Percentiles rank a stretch among this genome's conserved stretches.
Conservation (phyloP, 2,113 vertebrate species). For the Phrynocephalus versicolor region DNA sequence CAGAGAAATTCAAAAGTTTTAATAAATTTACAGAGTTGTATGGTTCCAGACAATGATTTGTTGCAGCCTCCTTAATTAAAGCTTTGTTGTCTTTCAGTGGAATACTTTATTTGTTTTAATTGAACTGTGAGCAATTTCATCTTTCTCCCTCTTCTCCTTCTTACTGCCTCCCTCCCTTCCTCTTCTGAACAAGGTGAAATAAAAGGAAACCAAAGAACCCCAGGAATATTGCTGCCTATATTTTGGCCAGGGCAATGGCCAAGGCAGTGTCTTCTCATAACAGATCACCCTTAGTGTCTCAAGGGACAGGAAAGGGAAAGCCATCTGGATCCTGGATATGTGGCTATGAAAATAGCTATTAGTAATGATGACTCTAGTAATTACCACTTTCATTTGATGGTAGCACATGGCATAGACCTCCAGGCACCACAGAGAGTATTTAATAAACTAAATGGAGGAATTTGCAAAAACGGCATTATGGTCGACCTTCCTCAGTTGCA, state of each 20-base stretch:
- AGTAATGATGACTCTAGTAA: constrained; percentile 56
- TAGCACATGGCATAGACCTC: constrained; percentile 55
- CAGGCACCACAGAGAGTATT: constrained; percentile 40
- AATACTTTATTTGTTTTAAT: constrained; percentile 55
- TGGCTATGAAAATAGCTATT: constrained; percentile 50
- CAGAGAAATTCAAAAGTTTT: constrained; percentile 8
- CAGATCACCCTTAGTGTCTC: not conserved
- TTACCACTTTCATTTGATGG: constrained; percentile 45
- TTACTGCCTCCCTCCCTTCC: constrained; percentile 49
- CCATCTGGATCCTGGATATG: constrained; percentile 47
- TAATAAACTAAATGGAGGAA: constrained; percentile 54
- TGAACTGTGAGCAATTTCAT: constrained; percentile 45
- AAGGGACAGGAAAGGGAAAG: constrained; percentile 35
- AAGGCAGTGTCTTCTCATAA: not conserved
- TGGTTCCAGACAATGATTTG: constrained; percentile 26
- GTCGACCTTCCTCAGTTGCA: constrained; percentile 2
- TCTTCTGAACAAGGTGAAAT: not conserved
- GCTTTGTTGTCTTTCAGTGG: constrained; percentile 60
- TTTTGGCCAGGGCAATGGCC: not conserved
- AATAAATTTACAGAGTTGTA: constrained; percentile 25
- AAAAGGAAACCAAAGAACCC: not conserved
- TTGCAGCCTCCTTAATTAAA: constrained; percentile 58
- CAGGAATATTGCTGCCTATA: not conserved
- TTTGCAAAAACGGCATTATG: not conserved
- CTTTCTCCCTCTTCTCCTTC: not conserved